Conservation (phyloP, 92 coral and sea anemone genomes). For the Parazoanthus swiftii region DNA sequence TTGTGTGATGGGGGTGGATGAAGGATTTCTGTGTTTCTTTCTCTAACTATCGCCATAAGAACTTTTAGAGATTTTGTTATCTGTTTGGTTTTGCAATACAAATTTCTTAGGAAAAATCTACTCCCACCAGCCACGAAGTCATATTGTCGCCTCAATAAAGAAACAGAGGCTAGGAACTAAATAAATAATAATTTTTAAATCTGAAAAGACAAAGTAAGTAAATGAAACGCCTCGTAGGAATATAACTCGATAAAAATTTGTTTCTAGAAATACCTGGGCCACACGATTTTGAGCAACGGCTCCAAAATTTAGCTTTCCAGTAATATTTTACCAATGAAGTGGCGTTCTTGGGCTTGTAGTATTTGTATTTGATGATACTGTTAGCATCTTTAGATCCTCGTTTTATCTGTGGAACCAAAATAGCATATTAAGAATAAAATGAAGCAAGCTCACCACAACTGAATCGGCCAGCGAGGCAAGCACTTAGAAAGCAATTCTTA, state of each 20-base stretch:
- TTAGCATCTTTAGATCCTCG: conserved; percentile 4
- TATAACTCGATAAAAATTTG: background rate
- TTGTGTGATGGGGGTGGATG: background rate
- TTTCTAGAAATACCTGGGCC: conserved; percentile 62
- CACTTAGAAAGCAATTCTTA: too few species aligned
- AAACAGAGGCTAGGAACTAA: too few species aligned
- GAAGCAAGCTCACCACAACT: too few species aligned
- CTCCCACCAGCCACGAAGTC: too few species aligned
- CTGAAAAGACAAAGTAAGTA: background rate
- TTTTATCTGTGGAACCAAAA: conserved; percentile 19
- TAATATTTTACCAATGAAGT: conserved; percentile 39
- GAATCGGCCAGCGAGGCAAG: too few species aligned
- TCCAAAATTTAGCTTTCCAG: conserved; percentile 72
- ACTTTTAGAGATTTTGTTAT: too few species aligned
- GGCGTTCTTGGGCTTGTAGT: conserved; percentile 57
- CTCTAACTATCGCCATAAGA: background rate
- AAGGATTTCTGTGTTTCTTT: background rate
- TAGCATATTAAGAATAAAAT: background rate
- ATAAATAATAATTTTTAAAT: too few species aligned
- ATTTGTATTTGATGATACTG: conserved; percentile 49
- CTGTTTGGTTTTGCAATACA: too few species aligned
- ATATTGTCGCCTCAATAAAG: too few species aligned
- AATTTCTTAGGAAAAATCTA: too few species aligned
- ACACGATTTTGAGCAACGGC: conserved; percentile 71
- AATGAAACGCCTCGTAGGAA: background rate